phyloP scores from a whole-genome alignment of 2,888 invertebrate genomes.

The Lepidocyrtinus sp. region DNA sequence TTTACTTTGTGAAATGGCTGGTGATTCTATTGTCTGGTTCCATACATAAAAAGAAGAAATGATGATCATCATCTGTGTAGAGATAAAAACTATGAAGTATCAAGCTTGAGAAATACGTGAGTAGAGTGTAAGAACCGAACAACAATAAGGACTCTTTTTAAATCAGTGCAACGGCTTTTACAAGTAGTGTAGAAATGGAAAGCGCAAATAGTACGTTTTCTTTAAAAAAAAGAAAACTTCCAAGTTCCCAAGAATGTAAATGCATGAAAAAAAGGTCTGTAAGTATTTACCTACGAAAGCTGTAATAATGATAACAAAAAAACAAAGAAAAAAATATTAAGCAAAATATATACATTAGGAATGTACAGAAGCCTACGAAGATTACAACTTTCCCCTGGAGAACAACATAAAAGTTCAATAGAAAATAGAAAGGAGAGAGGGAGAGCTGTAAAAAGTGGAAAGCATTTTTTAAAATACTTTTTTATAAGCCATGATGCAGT shows the following conservation, averaged over 20 bases:
- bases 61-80: constrained; percentile 6
- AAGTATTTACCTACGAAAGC: background rate
- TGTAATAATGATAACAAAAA: constrained; percentile 24
- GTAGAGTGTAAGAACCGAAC: constrained; percentile 8
- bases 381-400: constrained; percentile 49
- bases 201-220: constrained; percentile 4
- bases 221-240: background rate
- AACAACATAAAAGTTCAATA: constrained; percentile 23
- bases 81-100: constrained; percentile 16
- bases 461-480: constrained; percentile 8
- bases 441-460: constrained; percentile 17
- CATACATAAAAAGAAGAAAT: background rate
- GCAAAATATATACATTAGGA: constrained; percentile 35
- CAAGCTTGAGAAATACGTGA: constrained; percentile 7
- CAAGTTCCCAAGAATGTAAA: background rate
- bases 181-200: background rate
- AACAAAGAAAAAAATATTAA: constrained; percentile 31
- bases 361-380: constrained; percentile 36
- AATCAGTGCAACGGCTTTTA: background rate
- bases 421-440: constrained; percentile 4
- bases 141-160: constrained; percentile 1
- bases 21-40: background rate
- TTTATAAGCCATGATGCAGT: constrained; percentile 8
- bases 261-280: background rate
- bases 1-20: constrained; percentile 2